Base-by-base conservation (phyloP, 2,113 vertebrate species). In the Myrmophylax atrothorax region DNA sequence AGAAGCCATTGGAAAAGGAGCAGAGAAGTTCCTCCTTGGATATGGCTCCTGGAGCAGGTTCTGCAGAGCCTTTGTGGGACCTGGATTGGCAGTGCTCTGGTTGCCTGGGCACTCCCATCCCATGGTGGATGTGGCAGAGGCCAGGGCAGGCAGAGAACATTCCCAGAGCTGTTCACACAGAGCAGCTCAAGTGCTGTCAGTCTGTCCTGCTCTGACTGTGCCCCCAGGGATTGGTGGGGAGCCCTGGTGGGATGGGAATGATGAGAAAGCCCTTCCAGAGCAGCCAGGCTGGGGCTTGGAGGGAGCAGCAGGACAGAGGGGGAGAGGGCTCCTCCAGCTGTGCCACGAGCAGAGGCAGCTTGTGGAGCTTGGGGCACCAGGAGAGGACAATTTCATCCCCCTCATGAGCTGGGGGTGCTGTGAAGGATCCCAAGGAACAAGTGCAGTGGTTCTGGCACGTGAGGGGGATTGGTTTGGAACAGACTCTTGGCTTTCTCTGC, bases 11-110 rank as follows among this genome's bases (percentile, higher is more conserved):
- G 76, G 18, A 17, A 59, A 38, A 70, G 60, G 19, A 72, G 60
- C 7, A 42, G 73, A 56, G 44, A 19, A 31, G 52, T n/a, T 79
- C 33, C 22, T 72, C 14, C 42, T 49, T 26, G 47, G 64, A 17
- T 24, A 1, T 18, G 55, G 63, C 60, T 69, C 12, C 20, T 0
- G 0, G 74, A 78, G 38, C 78, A 52, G 24, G 60, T n/a, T 37
- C 18, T 18, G 26, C 44, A 83, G 91, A 37, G 76, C 9, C 60
- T 7, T 14, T 40, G 40, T 2, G 22, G 80, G 59, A 18, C 28
- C 1, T 14, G 73, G 46, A 20, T 6, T 49, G 25, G 17, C 37
- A 24, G 17, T 1, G 6, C 42, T 10, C 40, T 0, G 0, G 31
- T 60, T 18, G 23, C 38, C 67, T 17, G 31, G 31, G 56, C 38